Base-by-base conservation (phyloP, 1,140 invertebrate species). In the Hirudo medicinalis region DNA sequence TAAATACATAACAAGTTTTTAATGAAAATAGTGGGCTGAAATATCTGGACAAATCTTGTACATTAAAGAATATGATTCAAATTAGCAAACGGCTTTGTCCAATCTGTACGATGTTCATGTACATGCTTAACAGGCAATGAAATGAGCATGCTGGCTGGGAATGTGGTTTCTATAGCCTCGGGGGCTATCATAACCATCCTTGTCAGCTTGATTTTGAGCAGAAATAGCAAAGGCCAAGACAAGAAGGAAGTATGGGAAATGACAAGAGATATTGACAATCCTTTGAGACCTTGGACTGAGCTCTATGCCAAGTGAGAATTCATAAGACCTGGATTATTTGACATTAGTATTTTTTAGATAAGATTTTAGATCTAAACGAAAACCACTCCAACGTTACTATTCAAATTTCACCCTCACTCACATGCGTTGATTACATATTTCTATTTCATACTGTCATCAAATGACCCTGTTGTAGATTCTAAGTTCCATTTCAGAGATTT, bases 261-360 rank as follows among this genome's bases (percentile, higher is more conserved):
- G 66, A 83, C 82, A 6, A 72, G 82, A 70, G 81, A 84, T 71
- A 83, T 84, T 19, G 82, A 84, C 75, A 83, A 81, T 72, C 82
- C 82, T 5, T 75, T 84, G 2, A 74, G 72, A 57, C 82, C 82
- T 0, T 80, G 82, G 82, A 80, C 80, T 32, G 80, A 83, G 72
- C 74, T 78, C 17, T 82, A 83, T 72, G 75, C 78, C 19, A 78
- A 78, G 80, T 82, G 76, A 71, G 76, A 17, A 0, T 49, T 49
- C 11, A 49, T 17, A 49, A 49, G 32, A 49, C 43, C 13, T 6
- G 29, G 20, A 22, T 71, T 54, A 67, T 6, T 20, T 22, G 20
- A 27, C 20, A 43, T 20, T 1, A n/a, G 25, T 67, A 67, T 67
- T 20, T n/a, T 27, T 22, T 32, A 20, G 25, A 22, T 27, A 17